phyloP scores from a whole-genome alignment of 2,113 vertebrate species.

The Athene noctua region DNA sequence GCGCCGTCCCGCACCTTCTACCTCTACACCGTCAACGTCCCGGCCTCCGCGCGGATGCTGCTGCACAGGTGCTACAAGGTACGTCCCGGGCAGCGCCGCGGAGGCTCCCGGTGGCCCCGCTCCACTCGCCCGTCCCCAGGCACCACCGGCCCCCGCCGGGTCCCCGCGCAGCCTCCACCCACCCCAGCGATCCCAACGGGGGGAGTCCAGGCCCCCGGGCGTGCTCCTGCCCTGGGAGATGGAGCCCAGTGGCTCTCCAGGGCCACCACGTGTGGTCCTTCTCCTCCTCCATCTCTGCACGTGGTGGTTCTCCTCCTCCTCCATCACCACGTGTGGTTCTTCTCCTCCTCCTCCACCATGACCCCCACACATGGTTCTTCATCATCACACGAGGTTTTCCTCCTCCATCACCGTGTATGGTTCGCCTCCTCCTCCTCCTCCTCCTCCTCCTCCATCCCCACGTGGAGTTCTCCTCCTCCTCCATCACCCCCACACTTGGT shows the following conservation, averaged over 20 bases:
- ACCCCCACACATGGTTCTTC: no score
- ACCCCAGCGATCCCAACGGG: neutral
- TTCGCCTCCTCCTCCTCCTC: neutral
- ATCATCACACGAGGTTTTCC: no score
- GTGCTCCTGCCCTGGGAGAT: neutral
- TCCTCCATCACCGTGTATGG: no score
- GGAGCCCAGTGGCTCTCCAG: neutral
- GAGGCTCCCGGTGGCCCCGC: accelerated
- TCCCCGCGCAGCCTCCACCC: neutral
- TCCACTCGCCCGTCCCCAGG: accelerated
- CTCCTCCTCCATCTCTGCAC: accelerated
- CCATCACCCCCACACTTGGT: no score
- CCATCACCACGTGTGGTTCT: accelerated
- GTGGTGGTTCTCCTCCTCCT: neutral
- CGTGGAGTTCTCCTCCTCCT: accelerated
- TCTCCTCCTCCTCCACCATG: no score
- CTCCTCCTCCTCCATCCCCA: neutral
- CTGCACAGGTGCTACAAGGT: conserved; percentile 93
- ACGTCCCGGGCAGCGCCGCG: accelerated
- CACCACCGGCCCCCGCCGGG: neutral
- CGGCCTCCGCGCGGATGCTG: conserved; percentile 82
- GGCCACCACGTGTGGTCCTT: neutral
- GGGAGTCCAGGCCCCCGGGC: no score
- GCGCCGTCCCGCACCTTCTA: conserved; percentile 95
- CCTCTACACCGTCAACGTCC: conserved; percentile 87